Base-by-base conservation (phyloP, 2,797 vertebrate genomes). In the Acipenser oxyrinchus region DNA sequence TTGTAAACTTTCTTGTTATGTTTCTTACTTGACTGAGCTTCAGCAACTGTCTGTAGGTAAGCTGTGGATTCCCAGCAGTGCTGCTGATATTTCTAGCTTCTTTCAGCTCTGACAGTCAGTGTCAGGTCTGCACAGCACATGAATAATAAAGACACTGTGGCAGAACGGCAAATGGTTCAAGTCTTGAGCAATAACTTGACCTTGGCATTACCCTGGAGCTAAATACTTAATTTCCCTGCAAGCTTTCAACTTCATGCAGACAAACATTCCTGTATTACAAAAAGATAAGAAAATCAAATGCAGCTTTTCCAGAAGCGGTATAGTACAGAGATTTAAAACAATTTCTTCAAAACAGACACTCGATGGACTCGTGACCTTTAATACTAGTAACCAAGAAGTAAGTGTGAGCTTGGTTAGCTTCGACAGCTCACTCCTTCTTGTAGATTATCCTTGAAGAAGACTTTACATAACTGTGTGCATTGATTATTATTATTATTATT, bases 101-200 rank as follows among this genome's bases (percentile, higher is more conserved):
- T 76, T 75, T 79, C 73, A 73, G 74, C 75, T 67, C 70, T 71
- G 70, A 71, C 78, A 75, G 77, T 78, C 75, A 9, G n/a, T 64
- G 69, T 73, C 77, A 79, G 15, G 15, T 18, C 15, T 18, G 15
- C 77, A 73, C 59, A 65, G 11, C 0, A 1, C 67, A 50, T 2
- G 49, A 66, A 52, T 61, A 37, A 52, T 18, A 15, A 51, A 52
- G 10, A 72, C 69, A 60, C 60, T 69, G 58, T 6, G 37, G 65
- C 37, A 65, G 57, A 71, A 73, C 15, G 53, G 60, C 65, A 68
- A 60, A 51, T 13, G 62, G 49, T 74, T 61, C 72, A 15, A 66
- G 72, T 75, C 83, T 73, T 81, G 75, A 71, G 73, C 78, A 63
- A 74, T 69, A 75, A 10, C 62, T 60, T 62, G 37, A 23, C 8